Base-by-base conservation (phyloP, 2,888 invertebrate species). In the Acronicta psi region DNA sequence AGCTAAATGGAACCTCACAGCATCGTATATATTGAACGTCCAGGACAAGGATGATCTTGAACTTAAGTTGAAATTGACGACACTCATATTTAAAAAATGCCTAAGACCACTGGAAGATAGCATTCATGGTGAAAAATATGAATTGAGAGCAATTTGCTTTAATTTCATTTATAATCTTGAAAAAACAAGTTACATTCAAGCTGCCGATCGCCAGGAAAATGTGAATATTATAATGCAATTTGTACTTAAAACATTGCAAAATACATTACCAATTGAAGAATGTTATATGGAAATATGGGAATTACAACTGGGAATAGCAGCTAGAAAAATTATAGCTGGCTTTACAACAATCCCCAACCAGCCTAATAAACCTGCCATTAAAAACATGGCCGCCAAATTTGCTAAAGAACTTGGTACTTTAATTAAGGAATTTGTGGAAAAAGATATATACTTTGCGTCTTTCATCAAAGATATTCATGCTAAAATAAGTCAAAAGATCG, bases 201-300 rank as follows among this genome's bases (percentile, higher is more conserved):
- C 52, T 10, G 8, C 18, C 6, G 13, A 53, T 1, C 43, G 37
- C 20, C 56, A 51, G 8, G 42, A 52, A 46, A 60, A 73, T n/a
- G 41, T 62, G 0, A 71, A 73, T 59, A 36, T 44, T 2, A 37
- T 86, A 34, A 69, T 83, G 55, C 75, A 79, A 34, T 50, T 38
- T 10, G 57, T 86, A 34, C 34, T 82, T 10, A 38, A 63, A 34
- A 56, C 49, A 16, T 56, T 83, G 14, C 57, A 56, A 36, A 69
- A 60, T 13, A 43, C 41, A 17, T 63, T 81, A 36, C 59, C 67
- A 6, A 29, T 70, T 9, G 53, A 79, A 34, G 73, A 81, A 44
- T 73, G 74, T 16, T 86, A 85, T 55, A 59, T 74, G 8, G 29
- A 51, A n/a, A 16, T 76, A n/a, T 86, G 83, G 87, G 58, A 75